phyloP scores from a whole-genome alignment of 2,797 vertebrate genomes.

The Garrulus glandarius region DNA sequence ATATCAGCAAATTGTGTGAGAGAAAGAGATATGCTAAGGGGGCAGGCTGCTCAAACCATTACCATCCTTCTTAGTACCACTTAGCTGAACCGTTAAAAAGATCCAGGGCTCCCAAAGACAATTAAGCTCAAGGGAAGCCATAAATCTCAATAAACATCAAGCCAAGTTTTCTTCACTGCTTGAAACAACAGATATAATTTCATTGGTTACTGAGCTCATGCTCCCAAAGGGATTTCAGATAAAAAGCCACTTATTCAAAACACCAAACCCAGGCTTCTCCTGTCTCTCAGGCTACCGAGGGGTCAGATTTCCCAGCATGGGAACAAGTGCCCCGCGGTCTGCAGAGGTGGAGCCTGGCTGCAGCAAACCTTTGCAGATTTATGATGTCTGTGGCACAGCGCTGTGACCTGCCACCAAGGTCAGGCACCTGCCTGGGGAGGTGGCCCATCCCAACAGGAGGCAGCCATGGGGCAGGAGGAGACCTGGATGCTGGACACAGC shows the following conservation, averaged over 20 bases:
- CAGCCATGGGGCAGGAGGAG: background rate
- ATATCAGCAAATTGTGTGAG: conserved; percentile 59
- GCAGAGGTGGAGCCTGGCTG: conserved; percentile 20
- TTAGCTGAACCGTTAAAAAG: conserved; percentile 70
- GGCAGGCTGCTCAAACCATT: conserved; percentile 79
- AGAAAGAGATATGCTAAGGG: conserved; percentile 73
- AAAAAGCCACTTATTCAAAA: conserved; percentile 76
- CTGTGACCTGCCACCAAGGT: background rate
- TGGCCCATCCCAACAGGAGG: background rate
- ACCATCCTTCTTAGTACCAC: conserved; percentile 72
- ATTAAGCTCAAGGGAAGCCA: conserved; percentile 76
- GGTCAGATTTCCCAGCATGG: conserved; percentile 52
- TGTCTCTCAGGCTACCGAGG: conserved; percentile 34
- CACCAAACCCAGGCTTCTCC: conserved; percentile 56
- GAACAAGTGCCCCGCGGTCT: background rate
- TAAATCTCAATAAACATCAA: conserved; percentile 76
- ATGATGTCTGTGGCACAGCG: background rate
- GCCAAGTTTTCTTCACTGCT: conserved; percentile 71
- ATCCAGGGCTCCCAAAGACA: conserved; percentile 69
- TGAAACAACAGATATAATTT: conserved; percentile 77
- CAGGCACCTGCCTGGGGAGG: background rate
- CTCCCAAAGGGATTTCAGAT: conserved; percentile 74
- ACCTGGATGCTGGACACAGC: background rate
- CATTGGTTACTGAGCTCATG: conserved; percentile 70
- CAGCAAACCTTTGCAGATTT: conserved; percentile 20